Base-by-base conservation (phyloP, 1,140 invertebrate species). In the Listronotus oregonensis region DNA sequence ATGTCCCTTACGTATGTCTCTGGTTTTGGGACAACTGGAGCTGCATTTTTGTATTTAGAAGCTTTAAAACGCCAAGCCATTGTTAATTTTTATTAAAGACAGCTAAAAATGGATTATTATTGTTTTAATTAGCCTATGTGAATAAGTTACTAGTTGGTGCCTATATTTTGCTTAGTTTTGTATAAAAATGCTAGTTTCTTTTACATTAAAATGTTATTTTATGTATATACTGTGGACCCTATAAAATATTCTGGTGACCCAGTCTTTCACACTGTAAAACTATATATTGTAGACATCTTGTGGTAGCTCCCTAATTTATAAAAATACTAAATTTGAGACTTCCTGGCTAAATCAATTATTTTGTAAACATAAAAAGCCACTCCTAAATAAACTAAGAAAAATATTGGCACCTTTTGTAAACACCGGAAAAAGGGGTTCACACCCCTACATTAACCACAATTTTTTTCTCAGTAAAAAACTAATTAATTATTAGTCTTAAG, bases 11-110 rank as follows among this genome's bases (percentile, higher is more conserved):
- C 90, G 80, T 92, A 94, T 64, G 91, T 89, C 83, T 96, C 94
- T 64, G 91, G 90, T 78, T 95, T 96, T 9, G 93, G 93, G 69
- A 95, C 89, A 76, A 95, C 94, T 21, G 94, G 93, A 67, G 92
- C 89, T 63, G 94, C 92, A 91, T 97, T 97, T 86, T 96, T 96
- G 80, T 95, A 97, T 79, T 97, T 97, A 57, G 94, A 96, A 77
- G 92, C 92, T 85, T 97, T 97, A 82, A 97, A 96, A 82, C 93
- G 85, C 93, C 93, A 96, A 80, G 92, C 92, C 92, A 94, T 94
- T 49, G 51, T 55, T 55, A 34, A n/a, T 46, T 32, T 12, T 32
- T 4, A 12, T 37, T 37, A 52, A 52, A 34, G 2, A 21, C 12
- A 49, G 12, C 46, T 49, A 46, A 46, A 46, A 46, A 46, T 17